Base-by-base conservation (phyloP, 2,888 invertebrate genomes). In the Strigamia crassipes region DNA sequence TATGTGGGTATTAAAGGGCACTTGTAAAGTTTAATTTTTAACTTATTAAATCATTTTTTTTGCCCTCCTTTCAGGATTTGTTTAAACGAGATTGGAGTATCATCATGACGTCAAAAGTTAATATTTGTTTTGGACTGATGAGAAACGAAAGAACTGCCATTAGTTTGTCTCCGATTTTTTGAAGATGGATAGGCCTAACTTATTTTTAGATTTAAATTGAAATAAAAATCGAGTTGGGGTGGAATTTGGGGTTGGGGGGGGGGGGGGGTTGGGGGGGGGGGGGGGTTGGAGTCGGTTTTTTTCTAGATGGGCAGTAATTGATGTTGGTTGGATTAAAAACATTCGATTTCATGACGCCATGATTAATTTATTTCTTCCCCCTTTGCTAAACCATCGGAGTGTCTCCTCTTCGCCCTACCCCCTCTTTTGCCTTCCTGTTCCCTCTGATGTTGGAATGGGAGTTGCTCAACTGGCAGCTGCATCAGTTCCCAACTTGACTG, bases 401-500 rank as follows among this genome's bases (percentile, higher is more conserved):
- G 23, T 73, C 73, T 73, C 73, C n/a, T 12, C 66, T 13, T 31
- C 23, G 4, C 73, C 78, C 34, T 27, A 31, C 78, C 34, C 78
- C 34, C 34, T 38, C 34, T 78, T 27, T 42, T 31, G 9, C 80
- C 46, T 46, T 46, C 80, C 46, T 18, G n/a, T 18, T 46, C 46
- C 46, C 51, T 31, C 80, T 23, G 21, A 21, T 46, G 42, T 12
- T 15, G 42, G 21, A 42, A 21, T 31, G 42, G 80, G 42, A 78
- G 27, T 27, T 78, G 78, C 78, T 18, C 42, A 21, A 27, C 42
- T 46, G 46, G 46, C 80, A 80, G 80, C 80, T 38, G 46, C 80
- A 18, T n/a, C 21, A 18, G 46, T 46, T 42, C 80, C 80, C 80
- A 80, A 80, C 31, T 38, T 80, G 80, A 80, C 41, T 80, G 80